phyloP scores from a whole-genome alignment of 1,140 invertebrate genomes.

The Protaetia brevitarsis region DNA sequence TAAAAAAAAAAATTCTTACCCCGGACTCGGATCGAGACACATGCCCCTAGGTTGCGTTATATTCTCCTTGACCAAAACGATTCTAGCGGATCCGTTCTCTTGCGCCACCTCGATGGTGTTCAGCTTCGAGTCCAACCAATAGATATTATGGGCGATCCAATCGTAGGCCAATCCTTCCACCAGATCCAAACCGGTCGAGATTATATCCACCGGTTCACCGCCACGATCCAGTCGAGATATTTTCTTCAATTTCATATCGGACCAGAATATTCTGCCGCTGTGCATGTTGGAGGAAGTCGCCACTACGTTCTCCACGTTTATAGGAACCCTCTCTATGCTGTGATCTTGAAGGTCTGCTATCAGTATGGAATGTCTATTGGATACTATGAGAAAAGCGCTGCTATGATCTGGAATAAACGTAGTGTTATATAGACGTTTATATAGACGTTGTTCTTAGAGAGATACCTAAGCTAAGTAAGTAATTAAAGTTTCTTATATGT shows the following conservation, averaged over 20 bases:
- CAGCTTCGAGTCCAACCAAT: conserved; percentile 93
- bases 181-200: conserved; percentile 84
- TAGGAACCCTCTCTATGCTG: conserved; percentile 85
- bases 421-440: too few relatives aligned
- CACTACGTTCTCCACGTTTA: conserved; percentile 94
- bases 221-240: conserved; percentile 83
- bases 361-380: conserved; percentile 90
- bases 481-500: too few relatives aligned
- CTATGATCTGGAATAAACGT: too few relatives aligned
- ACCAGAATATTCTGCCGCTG: conserved; percentile 93
- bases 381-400: conserved; percentile 89
- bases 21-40: not conserved
- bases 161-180: conserved; percentile 95
- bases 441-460: too few relatives aligned
- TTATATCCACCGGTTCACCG: conserved; percentile 75
- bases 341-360: conserved; percentile 88
- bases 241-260: conserved; percentile 95
- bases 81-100: conserved; percentile 77
- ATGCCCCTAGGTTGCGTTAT: conserved; percentile 81
- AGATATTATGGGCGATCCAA: conserved; percentile 92
- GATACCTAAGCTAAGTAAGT: too few relatives aligned
- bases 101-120: conserved; percentile 91
- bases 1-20: not conserved
- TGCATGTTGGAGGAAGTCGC: conserved; percentile 95
- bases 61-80: conserved; percentile 87